Conservation (phyloP, 2,797 vertebrate genomes). For the Anisognathus igniventris region DNA sequence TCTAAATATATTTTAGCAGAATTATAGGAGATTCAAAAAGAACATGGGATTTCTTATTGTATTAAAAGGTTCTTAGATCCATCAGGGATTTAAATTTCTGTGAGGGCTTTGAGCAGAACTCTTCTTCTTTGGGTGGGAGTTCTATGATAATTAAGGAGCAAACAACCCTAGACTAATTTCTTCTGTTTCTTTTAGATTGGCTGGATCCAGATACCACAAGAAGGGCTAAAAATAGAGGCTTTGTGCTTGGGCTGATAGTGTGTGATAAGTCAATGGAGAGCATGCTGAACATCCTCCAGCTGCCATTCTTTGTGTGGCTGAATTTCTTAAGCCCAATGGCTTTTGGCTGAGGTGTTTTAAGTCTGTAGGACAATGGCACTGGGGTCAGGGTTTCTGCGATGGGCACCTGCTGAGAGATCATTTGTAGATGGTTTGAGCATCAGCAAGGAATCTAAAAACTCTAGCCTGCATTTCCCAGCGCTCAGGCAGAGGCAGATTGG, state of each 20-base stretch:
- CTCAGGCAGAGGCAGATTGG: accelerated
- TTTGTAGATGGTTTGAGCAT: neutral
- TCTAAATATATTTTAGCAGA: neutral
- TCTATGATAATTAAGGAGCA: neutral
- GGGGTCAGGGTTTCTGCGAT: neutral
- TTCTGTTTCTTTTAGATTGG: neutral
- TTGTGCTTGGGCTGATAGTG: neutral
- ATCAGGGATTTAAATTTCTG: accelerated
- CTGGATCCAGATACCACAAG: neutral
- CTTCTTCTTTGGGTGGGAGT: neutral
- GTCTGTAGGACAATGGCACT: neutral
- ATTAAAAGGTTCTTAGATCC: neutral
- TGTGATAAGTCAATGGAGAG: neutral
- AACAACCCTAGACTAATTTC: neutral
- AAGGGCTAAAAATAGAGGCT: neutral
- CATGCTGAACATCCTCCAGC: neutral
- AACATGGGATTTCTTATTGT: neutral
- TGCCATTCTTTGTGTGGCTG: neutral
- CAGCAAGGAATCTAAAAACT: neutral
- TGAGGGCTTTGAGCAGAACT: neutral
- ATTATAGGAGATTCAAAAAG: neutral
- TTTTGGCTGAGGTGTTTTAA: neutral
- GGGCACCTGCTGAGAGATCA: neutral
- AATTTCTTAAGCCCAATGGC: neutral
- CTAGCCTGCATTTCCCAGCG: neutral